Base-by-base conservation (phyloP, 2,888 invertebrate genomes). In the Arrhopalites spinosus region DNA sequence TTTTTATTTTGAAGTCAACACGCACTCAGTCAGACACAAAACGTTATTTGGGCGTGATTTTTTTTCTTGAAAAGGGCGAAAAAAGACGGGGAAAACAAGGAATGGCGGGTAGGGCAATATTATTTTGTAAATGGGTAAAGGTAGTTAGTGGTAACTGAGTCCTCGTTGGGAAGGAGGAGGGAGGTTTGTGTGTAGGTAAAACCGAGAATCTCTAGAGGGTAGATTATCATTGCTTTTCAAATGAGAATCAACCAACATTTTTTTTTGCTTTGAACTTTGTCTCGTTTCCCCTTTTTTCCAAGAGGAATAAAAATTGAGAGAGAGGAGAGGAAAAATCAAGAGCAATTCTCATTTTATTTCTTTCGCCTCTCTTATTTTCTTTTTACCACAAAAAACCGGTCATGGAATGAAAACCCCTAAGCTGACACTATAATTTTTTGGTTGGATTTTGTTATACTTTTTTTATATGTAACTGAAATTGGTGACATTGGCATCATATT, bases 171-270 rank as follows among this genome's bases (percentile, higher is more conserved):
- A n/a, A n/a, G n/a, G n/a, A n/a, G n/a, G n/a, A n/a, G n/a, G n/a
- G n/a, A n/a, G 23, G 25, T 27, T 59, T 59, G 59, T 59, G 20
- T 59, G 59, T 36, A 20, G 66, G 67, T 53, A 69, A 59, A 27
- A 50, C 29, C 15, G 47, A 25, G 43, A 50, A 25, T 71, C 80
- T 78, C 78, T 23, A 53, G 80, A 80, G 80, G 77, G 73, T 73
- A 76, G 78, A 76, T 80, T 76, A 78, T 78, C 80, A 80, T 80
- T 80, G 77, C 80, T 78, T 79, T 78, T 79, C 77, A 79, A 78
- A 79, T 79, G 79, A 79, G 79, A 79, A 78, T 78, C 78, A 77
- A 53, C 25, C 25, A 67, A 56, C 50, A 69, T 53, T 47, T 71
- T n/a, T n/a, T 36, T 73, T 59, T 64, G 45, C 69, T 78, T 77